Evolutionary conservation across 1,140 invertebrate genomes (phyloP).

Genomic region (Drosophila ironensis): DNA sequence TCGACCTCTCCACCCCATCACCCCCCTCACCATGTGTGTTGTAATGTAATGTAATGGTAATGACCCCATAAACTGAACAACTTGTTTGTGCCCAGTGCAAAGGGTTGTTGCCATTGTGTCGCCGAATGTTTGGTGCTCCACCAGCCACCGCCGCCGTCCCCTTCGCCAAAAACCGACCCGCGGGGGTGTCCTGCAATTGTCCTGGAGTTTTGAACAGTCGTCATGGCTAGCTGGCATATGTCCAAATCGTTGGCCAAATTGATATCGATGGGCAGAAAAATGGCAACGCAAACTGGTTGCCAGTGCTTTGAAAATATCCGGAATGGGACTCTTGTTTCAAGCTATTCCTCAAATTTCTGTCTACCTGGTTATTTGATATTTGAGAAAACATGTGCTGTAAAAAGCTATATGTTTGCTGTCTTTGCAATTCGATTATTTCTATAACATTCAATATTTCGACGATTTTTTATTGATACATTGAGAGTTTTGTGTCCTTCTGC

Average conservation of each 20-base stretch:
- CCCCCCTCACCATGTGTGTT: background rate
- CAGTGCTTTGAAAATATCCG: background rate
- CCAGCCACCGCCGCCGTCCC: background rate
- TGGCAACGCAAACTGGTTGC: background rate
- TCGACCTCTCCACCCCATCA: background rate
- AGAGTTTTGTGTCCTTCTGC: too few species aligned
- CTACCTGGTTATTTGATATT: too few species aligned
- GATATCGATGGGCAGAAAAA: slow-evolving; percentile 17
- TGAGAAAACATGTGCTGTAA: too few species aligned
- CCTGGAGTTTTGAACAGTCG: slow-evolving; percentile 28
- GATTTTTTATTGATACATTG: too few species aligned
- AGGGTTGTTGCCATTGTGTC: slow-evolving; percentile 71
- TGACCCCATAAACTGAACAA: slow-evolving; percentile 79
- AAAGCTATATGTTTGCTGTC: too few species aligned
- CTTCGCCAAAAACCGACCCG: background rate
- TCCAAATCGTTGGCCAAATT: slow-evolving; percentile 33
- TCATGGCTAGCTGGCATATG: slow-evolving; percentile 36
- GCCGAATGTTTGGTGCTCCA: slow-evolving; percentile 30
- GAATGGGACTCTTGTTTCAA: background rate
- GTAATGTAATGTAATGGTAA: slow-evolving; percentile 76
- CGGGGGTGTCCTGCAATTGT: slow-evolving; percentile 15
- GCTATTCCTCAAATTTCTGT: too few species aligned
- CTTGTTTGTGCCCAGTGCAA: slow-evolving; percentile 72
- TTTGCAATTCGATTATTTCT: too few species aligned
- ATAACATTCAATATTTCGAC: too few species aligned